Evolutionary conservation across 1,140 invertebrate genomes (phyloP).

Genomic region (Temnothorax longispinosus): DNA sequence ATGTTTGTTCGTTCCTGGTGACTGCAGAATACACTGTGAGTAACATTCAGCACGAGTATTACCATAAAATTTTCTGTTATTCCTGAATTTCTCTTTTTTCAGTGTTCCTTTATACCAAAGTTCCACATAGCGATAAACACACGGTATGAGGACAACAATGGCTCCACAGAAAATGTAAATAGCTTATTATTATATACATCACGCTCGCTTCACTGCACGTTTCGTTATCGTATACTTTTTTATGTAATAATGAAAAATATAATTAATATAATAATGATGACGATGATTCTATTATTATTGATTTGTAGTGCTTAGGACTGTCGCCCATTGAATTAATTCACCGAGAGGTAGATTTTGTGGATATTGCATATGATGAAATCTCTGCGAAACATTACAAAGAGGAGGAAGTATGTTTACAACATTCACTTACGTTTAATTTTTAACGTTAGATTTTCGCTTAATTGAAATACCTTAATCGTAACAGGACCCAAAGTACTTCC

Average conservation of each 20-base stretch:
- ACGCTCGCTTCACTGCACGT: background rate
- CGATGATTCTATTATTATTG: conserved; percentile 12
- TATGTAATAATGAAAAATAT: background rate
- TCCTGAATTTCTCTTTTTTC: conserved; percentile 82
- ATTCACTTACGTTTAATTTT: background rate
- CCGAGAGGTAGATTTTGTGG: conserved; percentile 92
- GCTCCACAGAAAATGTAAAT: conserved; percentile 95
- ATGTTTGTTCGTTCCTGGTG: conserved; percentile 64
- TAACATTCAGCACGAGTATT: conserved; percentile 65
- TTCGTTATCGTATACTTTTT: background rate
- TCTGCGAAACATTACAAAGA: conserved; percentile 95
- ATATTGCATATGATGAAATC: conserved; percentile 96
- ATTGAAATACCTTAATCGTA: conserved; percentile 41
- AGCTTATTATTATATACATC: conserved; percentile 14
- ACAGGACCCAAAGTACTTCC: conserved; percentile 92
- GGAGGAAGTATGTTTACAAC: conserved; percentile 87
- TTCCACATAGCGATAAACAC: conserved; percentile 95
- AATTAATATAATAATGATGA: conserved; percentile 22
- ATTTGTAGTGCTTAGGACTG: conserved; percentile 90
- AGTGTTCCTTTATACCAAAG: conserved; percentile 97
- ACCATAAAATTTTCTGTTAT: conserved; percentile 47
- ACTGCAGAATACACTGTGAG: conserved; percentile 88
- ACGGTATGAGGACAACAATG: conserved; percentile 96
- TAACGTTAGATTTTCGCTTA: conserved; percentile 10
- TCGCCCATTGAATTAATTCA: conserved; percentile 90